Evolutionary conservation across 2,888 invertebrate genomes (phyloP).

Genomic region (Scaeva pyrastri): DNA sequence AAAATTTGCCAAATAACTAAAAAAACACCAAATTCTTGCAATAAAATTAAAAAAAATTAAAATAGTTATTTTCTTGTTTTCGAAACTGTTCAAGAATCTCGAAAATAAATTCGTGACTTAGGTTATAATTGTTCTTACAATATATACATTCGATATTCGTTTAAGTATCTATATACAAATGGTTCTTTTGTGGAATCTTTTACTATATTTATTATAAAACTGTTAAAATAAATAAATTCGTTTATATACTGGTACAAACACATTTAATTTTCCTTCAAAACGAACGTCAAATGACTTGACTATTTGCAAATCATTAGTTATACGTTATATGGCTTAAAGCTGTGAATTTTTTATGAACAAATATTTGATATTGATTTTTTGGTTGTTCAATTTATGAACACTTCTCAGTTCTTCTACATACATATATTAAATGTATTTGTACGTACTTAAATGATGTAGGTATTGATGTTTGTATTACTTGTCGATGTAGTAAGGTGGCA

Average conservation of each 20-base stretch:
- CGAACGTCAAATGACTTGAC: conserved; percentile 45
- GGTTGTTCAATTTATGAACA: conserved; percentile 4
- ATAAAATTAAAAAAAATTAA: too few relatives aligned
- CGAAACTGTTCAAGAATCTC: not conserved
- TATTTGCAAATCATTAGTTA: conserved; percentile 54
- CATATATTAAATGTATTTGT: not conserved
- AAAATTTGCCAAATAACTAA: too few relatives aligned
- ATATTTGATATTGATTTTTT: conserved; percentile 23
- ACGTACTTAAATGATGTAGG: too few relatives aligned
- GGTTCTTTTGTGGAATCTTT: not conserved
- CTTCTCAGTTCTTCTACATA: not conserved
- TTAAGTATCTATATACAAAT: not conserved
- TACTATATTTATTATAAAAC: conserved; percentile 18
- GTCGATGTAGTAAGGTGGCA: not conserved
- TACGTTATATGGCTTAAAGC: conserved; percentile 36
- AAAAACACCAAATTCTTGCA: too few relatives aligned
- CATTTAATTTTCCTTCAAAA: conserved; percentile 30
- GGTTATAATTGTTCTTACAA: too few relatives aligned
- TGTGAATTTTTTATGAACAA: conserved; percentile 45
- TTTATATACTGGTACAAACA: conserved; percentile 29
- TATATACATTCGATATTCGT: not conserved
- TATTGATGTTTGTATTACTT: too few relatives aligned
- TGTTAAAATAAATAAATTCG: conserved; percentile 42
- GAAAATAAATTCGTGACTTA: not conserved
- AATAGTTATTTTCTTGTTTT: conserved; percentile 6